Evolutionary conservation across 2,888 invertebrate genomes (phyloP).

Genomic region (Drosophila ezoana): DNA sequence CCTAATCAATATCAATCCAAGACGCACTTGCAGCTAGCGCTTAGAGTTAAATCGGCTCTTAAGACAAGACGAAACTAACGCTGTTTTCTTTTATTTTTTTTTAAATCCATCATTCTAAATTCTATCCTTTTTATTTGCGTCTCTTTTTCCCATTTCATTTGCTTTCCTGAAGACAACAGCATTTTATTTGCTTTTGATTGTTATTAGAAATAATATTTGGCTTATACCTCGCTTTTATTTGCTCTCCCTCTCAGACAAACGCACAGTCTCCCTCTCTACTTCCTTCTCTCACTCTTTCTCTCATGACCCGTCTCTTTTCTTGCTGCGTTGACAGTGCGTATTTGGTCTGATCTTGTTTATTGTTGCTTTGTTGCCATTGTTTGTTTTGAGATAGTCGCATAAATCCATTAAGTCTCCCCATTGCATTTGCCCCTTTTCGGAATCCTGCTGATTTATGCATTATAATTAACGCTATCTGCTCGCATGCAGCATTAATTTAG

Average conservation of each 20-base stretch:
- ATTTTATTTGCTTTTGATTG: slow-evolving; percentile 16
- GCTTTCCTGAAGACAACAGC: slow-evolving; percentile 2
- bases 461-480: slow-evolving; percentile 65
- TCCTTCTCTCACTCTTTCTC: background rate
- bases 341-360: slow-evolving; percentile 25
- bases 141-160: background rate
- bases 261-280: background rate
- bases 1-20: slow-evolving; percentile 12
- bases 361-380: slow-evolving; percentile 33
- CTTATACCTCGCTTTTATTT: background rate
- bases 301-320: background rate
- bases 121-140: slow-evolving; percentile 9
- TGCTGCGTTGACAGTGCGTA: slow-evolving; percentile 10
- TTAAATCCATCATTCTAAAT: background rate
- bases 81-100: background rate
- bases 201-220: slow-evolving; percentile 31
- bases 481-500: slow-evolving; percentile 59
- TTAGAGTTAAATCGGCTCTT: background rate
- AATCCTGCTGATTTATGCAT: slow-evolving; percentile 56
- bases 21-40: background rate
- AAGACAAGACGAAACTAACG: background rate
- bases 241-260: background rate
- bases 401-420: slow-evolving; percentile 15
- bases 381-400: slow-evolving; percentile 37
- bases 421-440: background rate